phyloP scores from a whole-genome alignment of 2,888 invertebrate genomes.

The Allolobophora icterica region DNA sequence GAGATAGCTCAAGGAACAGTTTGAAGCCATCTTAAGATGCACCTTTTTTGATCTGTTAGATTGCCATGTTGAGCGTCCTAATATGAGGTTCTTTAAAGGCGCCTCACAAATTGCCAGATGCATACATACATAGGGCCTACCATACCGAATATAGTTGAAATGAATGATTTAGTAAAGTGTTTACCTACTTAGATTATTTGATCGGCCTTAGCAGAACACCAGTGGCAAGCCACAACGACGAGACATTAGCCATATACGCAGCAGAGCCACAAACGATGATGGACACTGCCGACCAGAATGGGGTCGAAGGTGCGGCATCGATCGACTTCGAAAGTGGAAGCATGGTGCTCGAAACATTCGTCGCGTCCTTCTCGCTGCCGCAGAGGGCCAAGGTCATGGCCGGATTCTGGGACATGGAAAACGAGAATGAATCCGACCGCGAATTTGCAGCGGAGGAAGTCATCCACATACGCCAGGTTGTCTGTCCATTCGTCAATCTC shows the following conservation, averaged over 20 bases:
- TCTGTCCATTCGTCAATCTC: constrained; percentile 26
- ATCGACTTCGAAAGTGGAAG: neutral
- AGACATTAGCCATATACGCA: neutral
- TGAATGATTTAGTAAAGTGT: neutral
- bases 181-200: neutral
- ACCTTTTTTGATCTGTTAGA: too few relatives aligned
- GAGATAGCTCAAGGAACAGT: too few relatives aligned
- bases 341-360: neutral
- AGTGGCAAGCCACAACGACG: neutral
- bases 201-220: neutral
- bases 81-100: too few relatives aligned
- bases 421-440: neutral
- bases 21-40: too few relatives aligned
- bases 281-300: neutral
- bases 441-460: constrained; percentile 7
- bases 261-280: neutral
- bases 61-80: too few relatives aligned
- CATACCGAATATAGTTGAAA: neutral
- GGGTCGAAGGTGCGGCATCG: neutral
- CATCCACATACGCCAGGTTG: neutral
- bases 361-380: neutral
- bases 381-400: constrained; percentile 9
- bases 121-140: too few relatives aligned
- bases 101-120: too few relatives aligned
- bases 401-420: neutral